A percentile compares a stretch with the other conserved stretches of the same genome.
phyloP scores from a whole-genome alignment of 2,113 vertebrate genomes.

The Telmatochromis brachygnathus region DNA sequence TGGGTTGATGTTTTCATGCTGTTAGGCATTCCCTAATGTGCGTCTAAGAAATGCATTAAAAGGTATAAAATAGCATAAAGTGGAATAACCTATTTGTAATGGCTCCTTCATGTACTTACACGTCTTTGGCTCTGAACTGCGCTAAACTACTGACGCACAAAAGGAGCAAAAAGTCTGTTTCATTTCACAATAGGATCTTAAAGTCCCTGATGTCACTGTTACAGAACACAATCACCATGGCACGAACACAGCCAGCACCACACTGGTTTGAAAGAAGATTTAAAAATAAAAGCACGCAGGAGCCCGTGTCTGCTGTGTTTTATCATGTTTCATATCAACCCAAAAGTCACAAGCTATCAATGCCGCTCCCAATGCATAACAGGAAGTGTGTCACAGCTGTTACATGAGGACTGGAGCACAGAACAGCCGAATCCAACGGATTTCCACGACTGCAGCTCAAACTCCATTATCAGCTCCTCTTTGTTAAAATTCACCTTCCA shows the following conservation, averaged over 20 bases:
- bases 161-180: neutral
- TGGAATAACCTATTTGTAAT: neutral
- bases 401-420: neutral
- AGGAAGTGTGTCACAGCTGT: slow-evolving; percentile 1
- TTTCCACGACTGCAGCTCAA: neutral
- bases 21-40: neutral
- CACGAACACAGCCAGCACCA: neutral
- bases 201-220: neutral
- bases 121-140: neutral
- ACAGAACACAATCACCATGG: neutral
- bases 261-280: neutral
- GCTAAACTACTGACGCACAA: neutral
- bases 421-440: neutral
- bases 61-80: neutral
- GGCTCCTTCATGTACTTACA: neutral
- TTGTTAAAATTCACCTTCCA: neutral
- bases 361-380: neutral
- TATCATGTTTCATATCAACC: neutral
- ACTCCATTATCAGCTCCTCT: neutral
- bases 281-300: neutral
- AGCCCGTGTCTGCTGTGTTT: neutral
- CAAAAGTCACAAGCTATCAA: neutral
- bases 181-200: neutral
- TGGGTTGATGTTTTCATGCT: neutral
- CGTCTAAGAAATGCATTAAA: neutral